Conservation (phyloP, 2,888 invertebrate species). For the Melanargia galathea region DNA sequence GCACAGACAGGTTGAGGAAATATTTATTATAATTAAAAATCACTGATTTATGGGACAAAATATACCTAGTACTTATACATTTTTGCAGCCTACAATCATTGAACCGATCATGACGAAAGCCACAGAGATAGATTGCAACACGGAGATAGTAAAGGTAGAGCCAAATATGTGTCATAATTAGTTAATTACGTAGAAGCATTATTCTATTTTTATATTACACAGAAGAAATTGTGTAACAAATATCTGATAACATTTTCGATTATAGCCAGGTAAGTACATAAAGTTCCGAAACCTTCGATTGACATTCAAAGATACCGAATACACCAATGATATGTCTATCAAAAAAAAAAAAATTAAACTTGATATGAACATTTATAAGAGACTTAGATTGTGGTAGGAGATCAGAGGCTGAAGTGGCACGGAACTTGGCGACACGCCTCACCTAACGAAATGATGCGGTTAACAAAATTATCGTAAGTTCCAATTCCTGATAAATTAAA, state of each 20-base stretch:
- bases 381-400: not conserved
- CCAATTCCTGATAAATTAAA: too few relatives aligned
- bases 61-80: too few relatives aligned
- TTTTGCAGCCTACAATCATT: too few relatives aligned
- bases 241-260: not conserved
- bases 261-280: not conserved
- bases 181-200: too few relatives aligned
- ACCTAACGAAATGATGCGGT: not conserved
- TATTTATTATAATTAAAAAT: too few relatives aligned
- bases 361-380: not conserved
- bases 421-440: not conserved
- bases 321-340: not conserved
- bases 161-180: too few relatives aligned
- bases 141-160: too few relatives aligned
- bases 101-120: too few relatives aligned
- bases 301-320: not conserved
- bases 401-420: not conserved
- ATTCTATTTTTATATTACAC: not conserved
- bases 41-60: too few relatives aligned
- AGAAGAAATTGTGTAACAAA: not conserved
- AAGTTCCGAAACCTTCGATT: not conserved
- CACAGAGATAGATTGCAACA: too few relatives aligned
- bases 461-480: constrained; percentile 1
- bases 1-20: too few relatives aligned
- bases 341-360: not conserved